Evolutionary conservation across 1,140 invertebrate genomes (phyloP), one percentile per base, ranked within the genome.

Genomic region (Drosophila tani): DNA sequence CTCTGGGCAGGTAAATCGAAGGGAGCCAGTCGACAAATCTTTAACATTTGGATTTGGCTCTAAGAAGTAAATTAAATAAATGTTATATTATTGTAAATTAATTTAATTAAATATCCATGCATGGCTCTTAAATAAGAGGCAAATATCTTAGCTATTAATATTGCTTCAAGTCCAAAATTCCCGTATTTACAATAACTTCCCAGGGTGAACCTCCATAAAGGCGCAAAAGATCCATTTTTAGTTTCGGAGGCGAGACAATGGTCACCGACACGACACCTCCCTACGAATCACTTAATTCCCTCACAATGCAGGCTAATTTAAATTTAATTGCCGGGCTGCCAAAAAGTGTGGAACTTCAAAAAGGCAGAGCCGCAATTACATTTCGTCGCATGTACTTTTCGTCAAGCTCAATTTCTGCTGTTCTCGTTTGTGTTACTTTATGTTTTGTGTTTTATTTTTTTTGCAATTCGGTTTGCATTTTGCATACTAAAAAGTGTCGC

Each of bases 401-500:
- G 65, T 32, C 49, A 57, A 65, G 63, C 63, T 65, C 38, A 35
- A 49, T 57, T 71, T 50, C 40, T 35, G 63, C 53, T 68, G 67
- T 74, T 74, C 46, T 71, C 68, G 27, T 71, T 58, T 71, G 24
- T 38, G n/a, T 57, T 70, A 21, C 40, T 45, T 50, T 57, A 64
- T 64, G 57, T 15, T 38, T 50, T 51, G 45, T 35, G 19, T 68
- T 4, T 66, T 27, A n/a, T 29, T 7, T 43, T 43, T 50, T 12
- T 41, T 24, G 51, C 38, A 55, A 24, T 53, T 76, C 21, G 11
- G 62, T 76, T 76, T 75, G 74, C 71, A 56, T 76, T 76, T 76
- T 76, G 73, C 74, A 76, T 76, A 76, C 74, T 76, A 76, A 76
- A 76, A 76, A 76, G 73, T 76, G 74, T 77, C 73, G 53, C 74